phyloP scores from a whole-genome alignment of 2,113 vertebrate species.

The Oophaga pumilio region DNA sequence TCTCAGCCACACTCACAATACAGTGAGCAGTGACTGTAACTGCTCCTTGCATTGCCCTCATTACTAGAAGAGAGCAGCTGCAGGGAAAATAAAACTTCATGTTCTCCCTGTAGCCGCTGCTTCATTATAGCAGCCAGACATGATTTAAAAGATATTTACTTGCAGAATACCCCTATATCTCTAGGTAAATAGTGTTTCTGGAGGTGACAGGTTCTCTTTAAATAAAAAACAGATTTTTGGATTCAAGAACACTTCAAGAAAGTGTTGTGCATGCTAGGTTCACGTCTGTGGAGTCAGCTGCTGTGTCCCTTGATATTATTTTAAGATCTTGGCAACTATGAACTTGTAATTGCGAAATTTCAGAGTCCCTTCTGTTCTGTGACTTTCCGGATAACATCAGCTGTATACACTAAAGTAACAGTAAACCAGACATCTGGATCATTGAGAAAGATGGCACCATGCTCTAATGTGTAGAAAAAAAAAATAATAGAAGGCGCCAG shows the following conservation, averaged over 20 bases:
- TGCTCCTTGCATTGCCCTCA: too few species aligned
- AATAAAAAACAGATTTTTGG: background rate
- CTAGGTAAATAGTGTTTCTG: too few species aligned
- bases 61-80: too few species aligned
- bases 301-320: background rate
- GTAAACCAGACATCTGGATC: background rate
- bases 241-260: background rate
- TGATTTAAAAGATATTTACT: too few species aligned
- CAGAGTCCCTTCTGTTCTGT: slow-evolving; percentile 3
- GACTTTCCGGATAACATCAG: background rate
- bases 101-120: too few species aligned
- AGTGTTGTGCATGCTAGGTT: background rate
- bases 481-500: too few species aligned
- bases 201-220: too few species aligned
- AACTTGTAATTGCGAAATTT: background rate
- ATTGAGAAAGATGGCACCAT: background rate
- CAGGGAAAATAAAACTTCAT: too few species aligned
- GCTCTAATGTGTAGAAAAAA: background rate
- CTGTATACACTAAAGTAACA: background rate
- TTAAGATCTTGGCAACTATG: slow-evolving; percentile 12
- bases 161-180: too few species aligned
- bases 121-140: too few species aligned
- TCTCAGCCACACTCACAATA: too few species aligned
- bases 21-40: too few species aligned
- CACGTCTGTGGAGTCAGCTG: background rate